Conservation (phyloP, 1,140 invertebrate genomes). For the Drosophila melanogaster region DNA sequence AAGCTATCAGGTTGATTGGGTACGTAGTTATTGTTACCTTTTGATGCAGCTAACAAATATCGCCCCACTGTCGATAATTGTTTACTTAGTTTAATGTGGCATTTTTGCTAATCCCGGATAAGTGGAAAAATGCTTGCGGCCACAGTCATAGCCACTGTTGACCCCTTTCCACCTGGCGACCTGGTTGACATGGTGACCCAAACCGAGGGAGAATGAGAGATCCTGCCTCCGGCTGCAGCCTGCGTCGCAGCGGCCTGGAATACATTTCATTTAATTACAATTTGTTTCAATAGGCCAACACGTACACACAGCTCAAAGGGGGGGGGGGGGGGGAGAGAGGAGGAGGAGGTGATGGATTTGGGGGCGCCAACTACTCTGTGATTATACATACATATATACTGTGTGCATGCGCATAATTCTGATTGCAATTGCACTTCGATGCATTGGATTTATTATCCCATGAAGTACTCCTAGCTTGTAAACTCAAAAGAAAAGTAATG, state of each 20-base stretch:
- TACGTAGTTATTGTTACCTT: constrained; percentile 5
- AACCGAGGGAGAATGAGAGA: constrained; percentile 13
- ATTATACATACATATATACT: constrained; percentile 11
- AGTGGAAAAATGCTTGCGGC: constrained; percentile 66
- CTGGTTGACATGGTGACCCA: constrained; percentile 62
- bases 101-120: constrained; percentile 73
- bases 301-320: neutral
- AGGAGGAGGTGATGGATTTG: neutral
- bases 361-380: neutral
- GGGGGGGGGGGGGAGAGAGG: too few relatives aligned
- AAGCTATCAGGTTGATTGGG: constrained; percentile 12
- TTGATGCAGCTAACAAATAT: constrained; percentile 9
- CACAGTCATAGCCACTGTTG: constrained; percentile 1
- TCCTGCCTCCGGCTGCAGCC: constrained; percentile 16
- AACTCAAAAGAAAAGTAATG: neutral
- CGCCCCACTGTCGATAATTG: constrained; percentile 23
- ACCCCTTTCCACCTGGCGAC: constrained; percentile 2
- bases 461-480: too few relatives aligned
- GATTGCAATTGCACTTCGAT: neutral
- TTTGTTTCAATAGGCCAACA: constrained; percentile 45
- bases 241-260: constrained; percentile 21
- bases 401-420: neutral
- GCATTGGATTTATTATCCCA: constrained; percentile 31
- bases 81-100: constrained; percentile 71
- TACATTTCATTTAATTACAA: constrained; percentile 76